phyloP scores from a whole-genome alignment of 2,888 invertebrate species.

The Eubasilissa splendida region DNA sequence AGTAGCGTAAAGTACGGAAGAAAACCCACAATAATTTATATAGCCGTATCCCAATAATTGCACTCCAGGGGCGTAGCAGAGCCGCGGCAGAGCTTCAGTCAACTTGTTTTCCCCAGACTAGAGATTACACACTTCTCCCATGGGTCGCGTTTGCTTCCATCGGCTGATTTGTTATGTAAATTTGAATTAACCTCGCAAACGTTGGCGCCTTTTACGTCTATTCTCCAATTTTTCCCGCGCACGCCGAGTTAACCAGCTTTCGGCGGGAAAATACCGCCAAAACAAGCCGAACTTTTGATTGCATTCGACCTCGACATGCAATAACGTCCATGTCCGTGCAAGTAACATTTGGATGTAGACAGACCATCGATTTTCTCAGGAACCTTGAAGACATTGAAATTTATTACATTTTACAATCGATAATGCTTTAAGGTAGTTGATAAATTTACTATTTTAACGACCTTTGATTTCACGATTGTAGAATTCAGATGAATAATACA shows the following conservation, averaged over 20 bases:
- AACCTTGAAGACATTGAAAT: neutral
- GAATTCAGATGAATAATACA: too few relatives aligned
- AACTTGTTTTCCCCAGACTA: conserved; percentile 29
- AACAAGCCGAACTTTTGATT: conserved; percentile 1
- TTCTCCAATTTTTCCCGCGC: neutral
- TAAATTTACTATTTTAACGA: too few relatives aligned
- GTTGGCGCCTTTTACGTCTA: conserved; percentile 23
- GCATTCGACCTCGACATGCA: neutral
- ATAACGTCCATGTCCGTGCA: neutral
- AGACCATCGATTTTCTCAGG: neutral
- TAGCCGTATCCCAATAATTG: conserved; percentile 28
- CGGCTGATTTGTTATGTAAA: conserved; percentile 47
- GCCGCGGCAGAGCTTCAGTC: conserved; percentile 11
- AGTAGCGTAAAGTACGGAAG: conserved; percentile 2
- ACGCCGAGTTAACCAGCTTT: conserved; percentile 16
- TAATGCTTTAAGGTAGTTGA: too few relatives aligned
- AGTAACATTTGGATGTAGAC: neutral
- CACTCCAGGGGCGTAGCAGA: conserved; percentile 1
- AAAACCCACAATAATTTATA: conserved; percentile 27
- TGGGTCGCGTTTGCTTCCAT: conserved; percentile 27
- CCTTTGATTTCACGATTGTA: too few relatives aligned
- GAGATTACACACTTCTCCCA: conserved; percentile 33
- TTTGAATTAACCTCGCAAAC: conserved; percentile 42
- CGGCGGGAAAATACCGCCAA: neutral
- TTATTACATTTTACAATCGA: too few relatives aligned